Percentiles rank a stretch among this genome's conserved stretches.
These are phyloP conservation scores for Myzus persicae DNA, from an alignment of 1,140 invertebrate genomes.

Conservation along the genomic window DNA sequence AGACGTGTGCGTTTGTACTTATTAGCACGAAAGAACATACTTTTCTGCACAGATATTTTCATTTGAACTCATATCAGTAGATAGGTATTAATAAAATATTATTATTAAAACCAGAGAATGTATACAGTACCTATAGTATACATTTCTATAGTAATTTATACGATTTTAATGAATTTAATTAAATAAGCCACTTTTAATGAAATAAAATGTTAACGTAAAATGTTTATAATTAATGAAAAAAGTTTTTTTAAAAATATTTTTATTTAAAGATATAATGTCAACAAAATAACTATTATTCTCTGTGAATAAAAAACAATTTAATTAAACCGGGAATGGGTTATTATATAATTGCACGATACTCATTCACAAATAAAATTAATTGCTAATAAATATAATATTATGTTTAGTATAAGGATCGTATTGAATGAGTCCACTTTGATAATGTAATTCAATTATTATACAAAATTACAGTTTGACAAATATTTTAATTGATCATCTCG, in stretches of 20 bases:
- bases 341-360: too few relatives aligned
- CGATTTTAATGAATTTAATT: neutral
- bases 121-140: neutral
- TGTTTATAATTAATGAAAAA: neutral
- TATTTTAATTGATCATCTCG: neutral
- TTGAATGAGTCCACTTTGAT: neutral
- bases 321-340: too few relatives aligned
- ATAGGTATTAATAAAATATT: neutral
- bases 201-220: neutral
- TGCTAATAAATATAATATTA: too few relatives aligned
- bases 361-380: too few relatives aligned
- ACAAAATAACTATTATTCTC: neutral
- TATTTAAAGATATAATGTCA: neutral
- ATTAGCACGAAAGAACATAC: neutral
- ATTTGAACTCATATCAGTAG: too few relatives aligned
- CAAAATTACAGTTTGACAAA: neutral
- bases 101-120: neutral
- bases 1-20: neutral
- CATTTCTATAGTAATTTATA: neutral
- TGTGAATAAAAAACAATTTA: neutral
- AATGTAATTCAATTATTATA: neutral
- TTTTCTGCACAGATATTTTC: neutral
- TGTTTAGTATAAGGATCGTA: neutral
- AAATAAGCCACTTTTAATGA: neutral
- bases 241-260: neutral